These are phyloP conservation scores for Liodrosophila aerea DNA, from an alignment of 2,888 invertebrate species.

Conservation along the genomic window DNA sequence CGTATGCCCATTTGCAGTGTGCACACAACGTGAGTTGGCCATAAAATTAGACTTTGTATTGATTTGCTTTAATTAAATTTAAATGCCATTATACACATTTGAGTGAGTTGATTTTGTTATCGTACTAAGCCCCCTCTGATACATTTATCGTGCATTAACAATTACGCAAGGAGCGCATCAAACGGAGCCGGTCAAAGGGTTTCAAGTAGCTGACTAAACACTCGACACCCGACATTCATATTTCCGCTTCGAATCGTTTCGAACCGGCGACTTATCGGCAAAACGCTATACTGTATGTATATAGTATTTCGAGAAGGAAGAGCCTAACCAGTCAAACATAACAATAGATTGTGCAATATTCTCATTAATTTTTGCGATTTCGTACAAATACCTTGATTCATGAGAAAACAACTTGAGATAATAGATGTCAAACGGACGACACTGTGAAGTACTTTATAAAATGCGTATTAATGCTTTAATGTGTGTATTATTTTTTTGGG, in stretches of 20 bases:
- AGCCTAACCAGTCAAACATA: neutral
- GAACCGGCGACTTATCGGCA: neutral
- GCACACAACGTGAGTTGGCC: neutral
- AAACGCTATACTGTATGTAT: no score
- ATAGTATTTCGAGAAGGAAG: neutral
- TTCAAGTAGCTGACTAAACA: conserved; percentile 31
- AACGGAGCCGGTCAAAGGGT: conserved; percentile 17
- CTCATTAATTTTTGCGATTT: neutral
- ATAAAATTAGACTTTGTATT: conserved; percentile 5
- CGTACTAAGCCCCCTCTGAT: conserved; percentile 8
- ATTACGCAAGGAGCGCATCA: conserved; percentile 24
- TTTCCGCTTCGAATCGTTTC: conserved; percentile 36
- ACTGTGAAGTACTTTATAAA: conserved; percentile 21
- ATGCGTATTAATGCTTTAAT: conserved; percentile 13
- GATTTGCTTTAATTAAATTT: conserved; percentile 21
- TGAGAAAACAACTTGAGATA: neutral
- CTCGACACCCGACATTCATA: no score
- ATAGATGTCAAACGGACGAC: no score
- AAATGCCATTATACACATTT: conserved; percentile 28
- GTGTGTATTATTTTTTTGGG: neutral
- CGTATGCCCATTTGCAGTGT: neutral
- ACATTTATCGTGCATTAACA: conserved; percentile 20
- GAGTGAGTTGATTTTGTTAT: conserved; percentile 24
- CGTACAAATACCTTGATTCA: neutral
- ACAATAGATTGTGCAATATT: conserved; percentile 24